These are phyloP conservation scores for Lasioglossum vierecki DNA, from an alignment of 2,888 invertebrate species.

Conservation along the genomic window DNA sequence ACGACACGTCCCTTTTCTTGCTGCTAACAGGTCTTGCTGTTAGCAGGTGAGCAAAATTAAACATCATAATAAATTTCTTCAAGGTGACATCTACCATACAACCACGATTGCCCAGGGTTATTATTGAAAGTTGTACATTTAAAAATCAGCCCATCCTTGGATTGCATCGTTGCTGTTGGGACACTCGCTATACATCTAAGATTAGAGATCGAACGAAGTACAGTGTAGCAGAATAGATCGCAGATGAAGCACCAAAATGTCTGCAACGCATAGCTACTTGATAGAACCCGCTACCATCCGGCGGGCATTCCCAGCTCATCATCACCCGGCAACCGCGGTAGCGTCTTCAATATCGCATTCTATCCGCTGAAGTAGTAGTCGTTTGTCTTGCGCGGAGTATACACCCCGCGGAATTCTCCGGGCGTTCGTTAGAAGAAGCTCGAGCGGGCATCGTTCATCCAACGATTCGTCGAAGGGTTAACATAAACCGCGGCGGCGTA, in stretches of 20 bases:
- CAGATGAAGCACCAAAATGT: not conserved
- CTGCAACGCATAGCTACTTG: not conserved
- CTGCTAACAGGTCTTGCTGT: too few species aligned
- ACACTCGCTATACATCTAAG: not conserved
- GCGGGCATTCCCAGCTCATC: slow-evolving; percentile 1
- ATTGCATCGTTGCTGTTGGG: too few species aligned
- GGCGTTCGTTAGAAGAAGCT: slow-evolving; percentile 29
- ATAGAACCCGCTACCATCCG: slow-evolving; percentile 2
- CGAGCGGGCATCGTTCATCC: slow-evolving; percentile 30
- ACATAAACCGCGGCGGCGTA: slow-evolving; percentile 36
- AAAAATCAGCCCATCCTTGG: not conserved
- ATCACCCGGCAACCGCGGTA: slow-evolving; percentile 11
- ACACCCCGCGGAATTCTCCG: slow-evolving; percentile 29
- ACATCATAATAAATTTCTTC: not conserved
- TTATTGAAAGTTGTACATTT: too few species aligned
- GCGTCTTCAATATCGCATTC: slow-evolving; percentile 16
- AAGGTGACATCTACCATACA: not conserved
- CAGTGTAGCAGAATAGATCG: not conserved
- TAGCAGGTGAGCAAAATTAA: too few species aligned
- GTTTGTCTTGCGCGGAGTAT: slow-evolving; percentile 23
- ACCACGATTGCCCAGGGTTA: too few species aligned
- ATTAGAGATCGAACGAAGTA: not conserved
- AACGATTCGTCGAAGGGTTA: slow-evolving; percentile 51
- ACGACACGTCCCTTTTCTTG: too few species aligned
- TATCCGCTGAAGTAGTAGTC: slow-evolving; percentile 9